These are phyloP conservation scores for Chunga burmeisteri DNA, from an alignment of 2,113 vertebrate species.

Conservation along the genomic window DNA sequence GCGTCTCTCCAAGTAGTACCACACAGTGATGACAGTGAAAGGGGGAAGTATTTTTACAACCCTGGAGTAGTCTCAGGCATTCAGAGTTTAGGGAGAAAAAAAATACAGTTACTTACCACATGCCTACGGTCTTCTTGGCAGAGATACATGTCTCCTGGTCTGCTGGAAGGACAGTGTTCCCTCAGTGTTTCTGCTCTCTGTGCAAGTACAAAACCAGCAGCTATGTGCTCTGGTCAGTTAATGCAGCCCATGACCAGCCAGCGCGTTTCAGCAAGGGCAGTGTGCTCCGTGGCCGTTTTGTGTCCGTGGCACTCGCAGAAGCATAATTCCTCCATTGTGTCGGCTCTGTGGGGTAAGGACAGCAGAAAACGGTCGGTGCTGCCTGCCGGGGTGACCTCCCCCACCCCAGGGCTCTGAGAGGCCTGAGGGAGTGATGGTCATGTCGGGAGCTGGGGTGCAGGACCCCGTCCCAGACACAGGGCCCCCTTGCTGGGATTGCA, in stretches of 20 bases:
- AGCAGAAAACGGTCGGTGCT: accelerated
- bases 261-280: accelerated
- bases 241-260: background rate
- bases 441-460: background rate
- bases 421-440: accelerated
- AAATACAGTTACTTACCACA: background rate
- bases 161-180: background rate
- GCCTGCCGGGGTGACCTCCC: background rate
- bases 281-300: accelerated
- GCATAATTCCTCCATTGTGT: background rate
- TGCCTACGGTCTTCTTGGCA: background rate
- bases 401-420: background rate
- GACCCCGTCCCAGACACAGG: background rate
- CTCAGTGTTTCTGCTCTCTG: background rate
- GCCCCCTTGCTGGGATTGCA: accelerated
- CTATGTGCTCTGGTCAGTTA: background rate
- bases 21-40: background rate
- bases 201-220: background rate
- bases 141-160: background rate
- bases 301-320: accelerated
- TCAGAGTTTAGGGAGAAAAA: background rate
- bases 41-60: background rate
- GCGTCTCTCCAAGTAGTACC: accelerated
- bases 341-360: accelerated
- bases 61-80: background rate